Evolutionary conservation across 1,140 invertebrate genomes (phyloP), one percentile per base, ranked within the genome.

Genomic region (Penaeus indicus): DNA sequence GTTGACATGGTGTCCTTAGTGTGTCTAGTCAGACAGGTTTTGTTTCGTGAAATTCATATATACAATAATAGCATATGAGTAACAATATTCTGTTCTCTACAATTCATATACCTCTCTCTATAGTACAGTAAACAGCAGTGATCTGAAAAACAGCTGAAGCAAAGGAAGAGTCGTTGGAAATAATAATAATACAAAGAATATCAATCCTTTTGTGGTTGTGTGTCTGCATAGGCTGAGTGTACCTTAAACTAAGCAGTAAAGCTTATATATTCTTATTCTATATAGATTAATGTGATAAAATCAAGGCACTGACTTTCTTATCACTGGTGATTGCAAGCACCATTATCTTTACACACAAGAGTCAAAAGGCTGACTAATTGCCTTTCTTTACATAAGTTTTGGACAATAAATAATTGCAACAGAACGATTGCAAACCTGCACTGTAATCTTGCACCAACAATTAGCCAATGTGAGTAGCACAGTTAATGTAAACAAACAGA

Each of bases 201-300:
- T 27, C 84, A 82, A 84, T 75, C 75, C 47, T 32, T 72, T 60
- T 88, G 54, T 54, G 54, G 54, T 54, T 54, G 54, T 54, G 54
- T 54, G 54, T 54, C 11, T 54, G 54, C 54, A 83, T 54, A 83
- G 86, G 80, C 81, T 88, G 72, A 83, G 67, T 75, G 54, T 84
- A 78, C 32, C 81, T 88, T 88, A 84, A 84, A 75, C 87, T 88
- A 88, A 25, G 81, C 72, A 79, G 63, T 88, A 88, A 88, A 88
- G 87, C 81, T 88, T 79, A 88, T 88, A 78, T 84, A 75, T 84
- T 64, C 87, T 88, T 88, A 88, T 60, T 62, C 81, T 88, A 88
- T 54, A 64, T 88, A 82, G 22, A 81, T 82, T 88, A 88, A 63
- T 84, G 64, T 84, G 75, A 78, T 84, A 63, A 88, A 88, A 72